These are phyloP conservation scores for Mormyrus proboscirostris DNA, from an alignment of 2,797 vertebrate genomes.

Conservation along the genomic window DNA sequence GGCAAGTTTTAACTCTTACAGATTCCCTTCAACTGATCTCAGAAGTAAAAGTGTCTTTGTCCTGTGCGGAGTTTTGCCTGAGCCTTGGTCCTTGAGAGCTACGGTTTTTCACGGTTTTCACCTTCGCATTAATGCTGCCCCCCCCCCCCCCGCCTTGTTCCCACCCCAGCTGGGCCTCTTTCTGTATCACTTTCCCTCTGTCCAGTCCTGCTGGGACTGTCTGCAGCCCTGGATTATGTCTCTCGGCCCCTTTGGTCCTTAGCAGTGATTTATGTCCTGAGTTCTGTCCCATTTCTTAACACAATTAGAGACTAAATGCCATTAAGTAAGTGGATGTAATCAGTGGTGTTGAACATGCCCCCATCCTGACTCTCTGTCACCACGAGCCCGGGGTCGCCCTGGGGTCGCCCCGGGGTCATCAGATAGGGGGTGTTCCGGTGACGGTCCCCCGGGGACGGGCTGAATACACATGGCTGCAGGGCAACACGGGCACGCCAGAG, in stretches of 20 bases:
- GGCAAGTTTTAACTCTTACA: background rate
- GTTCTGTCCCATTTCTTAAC: slow-evolving; percentile 51
- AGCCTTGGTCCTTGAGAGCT: background rate
- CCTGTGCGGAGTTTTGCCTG: background rate
- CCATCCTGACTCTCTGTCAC: slow-evolving; percentile 55
- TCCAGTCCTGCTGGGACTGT: background rate
- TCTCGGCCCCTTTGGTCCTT: slow-evolving; percentile 43
- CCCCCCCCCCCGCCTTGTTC: slow-evolving; percentile 4
- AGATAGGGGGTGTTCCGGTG: slow-evolving; percentile 46
- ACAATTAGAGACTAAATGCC: slow-evolving; percentile 47
- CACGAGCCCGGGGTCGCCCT: slow-evolving; percentile 32
- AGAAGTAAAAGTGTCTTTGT: background rate
- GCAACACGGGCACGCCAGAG: slow-evolving; percentile 33
- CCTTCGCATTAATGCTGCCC: slow-evolving; percentile 16
- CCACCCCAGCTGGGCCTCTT: background rate
- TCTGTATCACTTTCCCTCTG: background rate
- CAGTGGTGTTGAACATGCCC: slow-evolving; percentile 42
- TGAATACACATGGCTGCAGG: slow-evolving; percentile 41
- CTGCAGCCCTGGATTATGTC: slow-evolving; percentile 38
- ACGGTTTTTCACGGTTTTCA: slow-evolving; percentile 52
- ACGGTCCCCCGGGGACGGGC: slow-evolving; percentile 51
- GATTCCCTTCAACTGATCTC: background rate
- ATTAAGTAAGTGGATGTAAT: slow-evolving; percentile 43
- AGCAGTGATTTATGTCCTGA: slow-evolving; percentile 58
- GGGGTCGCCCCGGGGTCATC: slow-evolving; percentile 54